phyloP scores from a whole-genome alignment of 2,888 invertebrate genomes.

The Chorisops tibialis region DNA sequence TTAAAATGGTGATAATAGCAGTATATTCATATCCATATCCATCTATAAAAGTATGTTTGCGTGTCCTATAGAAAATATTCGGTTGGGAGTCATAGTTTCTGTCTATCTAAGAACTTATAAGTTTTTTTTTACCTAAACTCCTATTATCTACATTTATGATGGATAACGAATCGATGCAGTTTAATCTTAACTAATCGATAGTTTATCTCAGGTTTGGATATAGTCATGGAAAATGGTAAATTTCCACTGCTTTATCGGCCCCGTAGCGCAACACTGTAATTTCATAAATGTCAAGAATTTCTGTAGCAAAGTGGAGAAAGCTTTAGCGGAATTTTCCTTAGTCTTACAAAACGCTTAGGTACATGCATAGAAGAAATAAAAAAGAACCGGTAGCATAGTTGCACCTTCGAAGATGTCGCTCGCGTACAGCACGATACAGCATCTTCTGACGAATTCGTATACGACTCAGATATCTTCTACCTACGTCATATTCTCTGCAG shows the following conservation, averaged over 20 bases:
- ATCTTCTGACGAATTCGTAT: neutral
- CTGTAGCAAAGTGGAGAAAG: constrained; percentile 11
- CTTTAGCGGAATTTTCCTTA: constrained; percentile 22
- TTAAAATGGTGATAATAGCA: no score
- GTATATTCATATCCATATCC: no score
- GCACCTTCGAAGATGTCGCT: neutral
- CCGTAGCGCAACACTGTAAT: neutral
- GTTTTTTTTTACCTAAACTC: no score
- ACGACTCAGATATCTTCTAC: neutral
- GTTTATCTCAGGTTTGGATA: no score
- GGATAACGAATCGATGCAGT: no score
- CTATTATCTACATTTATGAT: no score
- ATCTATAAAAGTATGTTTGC: no score
- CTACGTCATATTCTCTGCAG: constrained; percentile 3
- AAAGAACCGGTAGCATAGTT: no score
- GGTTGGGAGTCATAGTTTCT: no score
- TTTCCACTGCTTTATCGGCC: constrained; percentile 15
- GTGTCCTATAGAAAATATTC: no score
- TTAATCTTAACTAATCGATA: neutral
- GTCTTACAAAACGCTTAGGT: constrained; percentile 13
- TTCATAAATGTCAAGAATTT: constrained; percentile 22
- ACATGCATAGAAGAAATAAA: no score
- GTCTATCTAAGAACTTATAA: no score
- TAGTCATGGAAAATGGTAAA: constrained; percentile 17
- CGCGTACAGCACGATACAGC: neutral